A percentile compares a stretch with the other conserved stretches of the same genome.
Conservation (phyloP, 2,797 vertebrate genomes). For the Crotalus adamanteus region DNA sequence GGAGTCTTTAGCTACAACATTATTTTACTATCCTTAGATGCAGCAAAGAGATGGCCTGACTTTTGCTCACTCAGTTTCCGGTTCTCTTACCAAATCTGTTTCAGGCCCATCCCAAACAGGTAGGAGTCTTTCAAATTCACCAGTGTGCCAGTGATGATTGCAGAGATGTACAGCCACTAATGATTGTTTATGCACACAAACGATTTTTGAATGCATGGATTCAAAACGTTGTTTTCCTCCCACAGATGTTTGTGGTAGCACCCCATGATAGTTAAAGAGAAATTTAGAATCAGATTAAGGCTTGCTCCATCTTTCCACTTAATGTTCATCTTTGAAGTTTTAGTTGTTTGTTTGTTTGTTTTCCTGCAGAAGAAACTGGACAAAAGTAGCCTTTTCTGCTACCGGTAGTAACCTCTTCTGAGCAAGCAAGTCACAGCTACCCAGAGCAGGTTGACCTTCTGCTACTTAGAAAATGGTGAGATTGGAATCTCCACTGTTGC, state of each 20-base stretch:
- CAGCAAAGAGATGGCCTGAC: background rate
- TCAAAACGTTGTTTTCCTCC: slow-evolving; percentile 27
- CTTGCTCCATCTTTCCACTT: background rate
- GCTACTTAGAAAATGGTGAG: background rate
- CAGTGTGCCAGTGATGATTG: background rate
- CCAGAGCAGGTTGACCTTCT: background rate
- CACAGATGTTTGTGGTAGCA: background rate
- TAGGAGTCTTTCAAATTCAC: background rate
- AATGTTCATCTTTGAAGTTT: background rate
- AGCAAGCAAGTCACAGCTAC: background rate
- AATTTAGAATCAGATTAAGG: slow-evolving; percentile 14
- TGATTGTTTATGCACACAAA: slow-evolving; percentile 10
- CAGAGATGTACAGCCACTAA: background rate
- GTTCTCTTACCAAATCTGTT: background rate
- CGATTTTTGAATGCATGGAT: slow-evolving; percentile 5
- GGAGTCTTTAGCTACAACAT: slow-evolving; percentile 1
- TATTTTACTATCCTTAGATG: slow-evolving; percentile 9
- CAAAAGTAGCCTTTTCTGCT: background rate
- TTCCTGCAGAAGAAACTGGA: background rate
- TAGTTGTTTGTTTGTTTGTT: background rate
- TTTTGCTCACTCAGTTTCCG: background rate
- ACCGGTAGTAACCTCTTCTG: background rate
- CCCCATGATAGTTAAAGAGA: slow-evolving; percentile 14
- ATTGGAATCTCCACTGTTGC: background rate
- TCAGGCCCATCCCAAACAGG: background rate